These are phyloP conservation scores for Nyctalus aviator DNA, from an alignment of 2,797 vertebrate species.

Conservation along the genomic window DNA sequence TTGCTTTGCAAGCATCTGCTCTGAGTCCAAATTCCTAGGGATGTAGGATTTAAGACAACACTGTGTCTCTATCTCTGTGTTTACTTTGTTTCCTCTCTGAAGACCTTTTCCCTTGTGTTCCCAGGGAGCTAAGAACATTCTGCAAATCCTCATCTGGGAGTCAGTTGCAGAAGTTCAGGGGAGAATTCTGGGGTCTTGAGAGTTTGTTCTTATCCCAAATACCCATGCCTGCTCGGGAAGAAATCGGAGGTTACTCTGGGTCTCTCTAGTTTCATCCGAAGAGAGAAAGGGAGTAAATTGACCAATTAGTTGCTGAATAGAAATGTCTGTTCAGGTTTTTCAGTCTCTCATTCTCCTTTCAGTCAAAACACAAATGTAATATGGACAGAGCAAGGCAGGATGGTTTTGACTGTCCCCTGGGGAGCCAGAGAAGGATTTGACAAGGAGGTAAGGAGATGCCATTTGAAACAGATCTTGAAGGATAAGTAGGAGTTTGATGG, in stretches of 20 bases:
- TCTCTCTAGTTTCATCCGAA: conserved; percentile 43
- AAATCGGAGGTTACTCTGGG: neutral
- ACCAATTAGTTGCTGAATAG: conserved; percentile 60
- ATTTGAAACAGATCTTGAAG: conserved; percentile 4
- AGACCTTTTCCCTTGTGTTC: conserved; percentile 56
- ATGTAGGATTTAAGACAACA: conserved; percentile 66
- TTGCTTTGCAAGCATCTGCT: conserved; percentile 74
- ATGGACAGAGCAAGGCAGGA: neutral
- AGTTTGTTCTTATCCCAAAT: conserved; percentile 48
- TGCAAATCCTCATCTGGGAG: conserved; percentile 65
- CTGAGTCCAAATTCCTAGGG: conserved; percentile 68
- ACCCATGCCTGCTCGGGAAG: conserved; percentile 7
- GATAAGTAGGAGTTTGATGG: neutral
- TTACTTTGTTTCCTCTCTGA: conserved; percentile 70
- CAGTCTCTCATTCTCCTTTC: conserved; percentile 51
- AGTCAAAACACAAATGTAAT: conserved; percentile 40
- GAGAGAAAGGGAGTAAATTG: conserved; percentile 63
- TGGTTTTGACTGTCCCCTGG: neutral
- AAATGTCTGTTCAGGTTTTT: conserved; percentile 66
- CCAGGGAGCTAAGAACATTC: conserved; percentile 57
- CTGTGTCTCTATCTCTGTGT: conserved; percentile 76
- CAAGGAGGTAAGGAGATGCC: neutral
- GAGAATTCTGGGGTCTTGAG: conserved; percentile 7
- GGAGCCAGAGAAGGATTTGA: neutral
- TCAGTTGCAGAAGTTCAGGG: conserved; percentile 43